Base-by-base conservation (phyloP, 1,140 invertebrate species). In the Whitmania pigra region DNA sequence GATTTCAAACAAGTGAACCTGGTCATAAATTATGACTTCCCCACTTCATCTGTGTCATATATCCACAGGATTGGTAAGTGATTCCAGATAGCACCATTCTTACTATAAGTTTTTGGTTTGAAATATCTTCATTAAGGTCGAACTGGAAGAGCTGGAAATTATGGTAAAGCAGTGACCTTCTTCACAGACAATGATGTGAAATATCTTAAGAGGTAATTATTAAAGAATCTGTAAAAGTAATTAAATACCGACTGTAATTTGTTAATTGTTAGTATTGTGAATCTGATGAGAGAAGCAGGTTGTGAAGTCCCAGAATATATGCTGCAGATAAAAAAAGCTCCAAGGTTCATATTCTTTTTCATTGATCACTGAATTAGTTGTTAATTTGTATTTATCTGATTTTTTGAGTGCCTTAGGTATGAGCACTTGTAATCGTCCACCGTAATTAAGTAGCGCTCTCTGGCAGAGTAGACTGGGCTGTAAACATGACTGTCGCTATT, bases 1-100 rank as follows among this genome's bases (percentile, higher is more conserved):
- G 96, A 99, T 84, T 97, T 99, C 78, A 93, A 94, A 80, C 93
- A 91, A 17, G 92, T 99, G 29, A 96, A 94, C 85, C 83, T 98
- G 6, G 94, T 99, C 31, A 87, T 99, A 72, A 99, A 99, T 84
- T 99, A 95, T 81, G 96, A 99, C 84, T 93, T 98, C 79, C 96
- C 96, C 40, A 87, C 89, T 18, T 90, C 88, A 53, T 88, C 89
- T 57, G 90, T 97, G 73, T 90, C 91, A 22, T 99, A 99, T 78
- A 90, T 99, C 76, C 96, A 99, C 83, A 87, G 91, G 76, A 89
- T 92, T 76, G 90, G 88, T 85, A 81, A 74, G 77, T 76, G 29
- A 15, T 2, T n/a, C 15, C 31, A 25, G 20, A 27, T 53, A 36
- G 27, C 11, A 4, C 6, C 22, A 40, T 53, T 5, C 36, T 7